Evolutionary conservation across 2,113 vertebrate genomes (phyloP), one percentile per base, ranked within the genome.

Genomic region (Chionodraco myersi): DNA sequence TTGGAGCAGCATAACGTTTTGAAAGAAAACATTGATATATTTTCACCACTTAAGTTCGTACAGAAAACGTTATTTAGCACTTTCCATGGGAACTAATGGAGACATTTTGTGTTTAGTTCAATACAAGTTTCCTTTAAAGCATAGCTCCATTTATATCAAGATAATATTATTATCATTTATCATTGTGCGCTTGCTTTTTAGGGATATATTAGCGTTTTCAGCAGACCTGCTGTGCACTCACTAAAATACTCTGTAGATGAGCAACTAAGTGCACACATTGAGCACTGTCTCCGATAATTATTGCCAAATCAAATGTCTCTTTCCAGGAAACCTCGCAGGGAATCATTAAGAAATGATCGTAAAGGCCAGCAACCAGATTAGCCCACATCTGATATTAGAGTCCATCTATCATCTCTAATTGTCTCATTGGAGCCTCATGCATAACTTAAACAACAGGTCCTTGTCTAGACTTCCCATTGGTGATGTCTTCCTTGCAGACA

Each of bases 401-500:
- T 11, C 36, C 10, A 10, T 67, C 41, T 36, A 18, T 58, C 45
- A 36, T 12, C 30, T 3, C 36, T 41, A 41, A 41, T 61, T 16
- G 23, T 54, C 45, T 77, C 36, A 51, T 71, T 86, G 63, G 73
- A 75, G 64, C 30, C 49, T 78, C 21, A 48, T 79, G 47, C 63
- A 68, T 60, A 14, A 60, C 56, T 26, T 52, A 10, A 64, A 70
- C 6, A 49, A 64, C 58, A 26, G 13, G 54, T 48, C 52, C 5
- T 15, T 34, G 72, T 78, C 15, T 62, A 52, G 36, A n/a, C 21
- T 63, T 81, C 64, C 69, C 66, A n/a, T 47, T 71, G 67, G 45
- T 85, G 82, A 75, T 68, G 77, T 84, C 76, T 59, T 75, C 9
- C 64, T 65, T 64, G 64, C 86, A 82, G 86, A 83, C 71, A n/a